Evolutionary conservation across 2,888 invertebrate genomes (phyloP), one percentile per base, ranked within the genome.

Genomic region (Steinernema carpocapsae): DNA sequence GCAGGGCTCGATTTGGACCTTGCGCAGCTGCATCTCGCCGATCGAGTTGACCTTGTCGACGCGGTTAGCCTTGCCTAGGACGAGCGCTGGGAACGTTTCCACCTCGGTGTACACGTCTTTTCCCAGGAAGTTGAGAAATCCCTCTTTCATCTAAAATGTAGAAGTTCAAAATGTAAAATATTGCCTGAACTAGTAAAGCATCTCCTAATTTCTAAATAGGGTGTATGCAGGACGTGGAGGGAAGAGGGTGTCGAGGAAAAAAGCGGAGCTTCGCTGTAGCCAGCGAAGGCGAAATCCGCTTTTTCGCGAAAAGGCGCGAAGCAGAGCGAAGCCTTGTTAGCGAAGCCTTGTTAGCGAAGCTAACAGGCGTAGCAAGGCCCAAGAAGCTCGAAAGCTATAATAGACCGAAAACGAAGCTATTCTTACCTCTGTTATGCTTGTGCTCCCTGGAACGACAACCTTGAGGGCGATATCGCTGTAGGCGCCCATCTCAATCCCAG

Each of bases 1-100:
- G 26, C 56, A 56, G 24, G 22, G 24, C 7, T 56, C 56, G 56
- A 56, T 56, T 22, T 56, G 22, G 56, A 56, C 56, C 26, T 56
- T 56, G 12, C 56, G 14, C 2, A 56, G 6, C 56, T 56, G 56
- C 56, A 56, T 12, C 22, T 56, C 56, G 26, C 24, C 56, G 24
- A 26, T 10, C 2, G 14, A 22, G 7, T 56, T 56, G 6, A 56
- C 56, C 26, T 56, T 56, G 56, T 56, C 56, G 6, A 26, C 56
- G 26, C 14, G 26, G 17, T 56, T 56, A 22, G 56, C 22, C 26
- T 56, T 56, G 22, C 56, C 56, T 6, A 56, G 22, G 26, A 56
- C 22, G 56, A 24, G 26, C 12, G 26, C 22, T 4, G 56, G 56
- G 26, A 56, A 56, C 1, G 56, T 12, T 26, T 56, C 56, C 56